Percentiles rank a stretch among this genome's conserved stretches.
These are phyloP conservation scores for Ectemnius continuus DNA, from an alignment of 2,888 invertebrate species.

Conservation along the genomic window DNA sequence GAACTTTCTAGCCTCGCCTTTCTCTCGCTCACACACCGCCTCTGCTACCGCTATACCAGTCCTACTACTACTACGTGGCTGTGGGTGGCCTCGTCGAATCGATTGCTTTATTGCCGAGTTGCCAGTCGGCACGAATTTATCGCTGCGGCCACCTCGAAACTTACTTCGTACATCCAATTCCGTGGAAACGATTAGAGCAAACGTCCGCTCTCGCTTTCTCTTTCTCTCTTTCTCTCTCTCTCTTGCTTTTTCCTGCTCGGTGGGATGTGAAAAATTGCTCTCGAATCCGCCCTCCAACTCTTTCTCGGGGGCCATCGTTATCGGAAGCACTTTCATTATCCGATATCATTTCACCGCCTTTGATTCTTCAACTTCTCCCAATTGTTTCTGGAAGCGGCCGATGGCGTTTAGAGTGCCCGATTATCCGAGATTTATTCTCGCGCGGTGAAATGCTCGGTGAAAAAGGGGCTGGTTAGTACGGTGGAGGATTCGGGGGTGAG, in stretches of 20 bases:
- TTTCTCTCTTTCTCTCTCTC: background rate
- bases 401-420: background rate
- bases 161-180: conserved; percentile 29
- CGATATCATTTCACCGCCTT: conserved; percentile 1
- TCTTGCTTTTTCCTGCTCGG: too few relatives aligned
- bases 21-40: too few relatives aligned
- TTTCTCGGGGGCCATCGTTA: background rate
- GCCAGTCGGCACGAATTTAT: conserved; percentile 42
- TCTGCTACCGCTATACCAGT: too few relatives aligned
- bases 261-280: background rate
- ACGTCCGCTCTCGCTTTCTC: conserved; percentile 1
- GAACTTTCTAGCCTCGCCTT: conserved; percentile 31
- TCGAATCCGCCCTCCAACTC: background rate
- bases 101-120: conserved; percentile 47
- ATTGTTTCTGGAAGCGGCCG: background rate
- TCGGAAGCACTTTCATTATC: background rate
- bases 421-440: background rate
- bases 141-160: conserved; percentile 37
- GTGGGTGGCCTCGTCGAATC: too few relatives aligned
- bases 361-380: background rate
- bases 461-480: background rate
- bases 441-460: background rate
- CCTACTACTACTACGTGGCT: too few relatives aligned
- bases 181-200: conserved; percentile 40
- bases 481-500: background rate